Conservation (phyloP, 2,888 invertebrate genomes). For the Bugulina stolonifera region DNA sequence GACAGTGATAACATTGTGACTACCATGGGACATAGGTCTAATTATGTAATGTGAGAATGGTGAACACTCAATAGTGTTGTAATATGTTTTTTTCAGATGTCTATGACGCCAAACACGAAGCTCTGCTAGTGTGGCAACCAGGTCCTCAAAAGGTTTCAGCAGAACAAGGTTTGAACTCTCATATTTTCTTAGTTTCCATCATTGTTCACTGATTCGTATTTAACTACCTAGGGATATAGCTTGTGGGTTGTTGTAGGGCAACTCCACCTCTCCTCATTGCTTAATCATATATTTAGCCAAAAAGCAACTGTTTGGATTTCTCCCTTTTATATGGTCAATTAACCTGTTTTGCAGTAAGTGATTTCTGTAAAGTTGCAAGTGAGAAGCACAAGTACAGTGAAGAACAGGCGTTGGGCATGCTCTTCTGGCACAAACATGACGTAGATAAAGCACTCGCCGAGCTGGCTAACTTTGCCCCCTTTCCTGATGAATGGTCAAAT, state of each 20-base stretch:
- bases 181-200: background rate
- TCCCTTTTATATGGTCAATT: background rate
- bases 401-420: constrained; percentile 93
- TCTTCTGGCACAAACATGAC: constrained; percentile 97
- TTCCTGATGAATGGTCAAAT: constrained; percentile 95
- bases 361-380: constrained; percentile 86
- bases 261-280: too few relatives aligned
- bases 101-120: constrained; percentile 12
- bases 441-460: constrained; percentile 84
- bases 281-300: too few relatives aligned
- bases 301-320: too few relatives aligned
- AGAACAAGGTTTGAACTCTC: background rate
- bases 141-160: constrained; percentile 6
- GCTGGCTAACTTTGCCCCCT: constrained; percentile 91
- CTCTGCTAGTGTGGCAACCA: background rate
- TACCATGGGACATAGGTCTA: too few relatives aligned
- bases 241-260: too few relatives aligned
- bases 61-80: too few relatives aligned
- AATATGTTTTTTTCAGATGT: constrained; percentile 19
- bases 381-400: constrained; percentile 96
- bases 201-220: too few relatives aligned
- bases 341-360: constrained; percentile 70
- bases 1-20: too few relatives aligned
- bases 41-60: too few relatives aligned
- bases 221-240: background rate